Conservation (phyloP, 2,888 invertebrate species). For the Exocentrus adspersus region DNA sequence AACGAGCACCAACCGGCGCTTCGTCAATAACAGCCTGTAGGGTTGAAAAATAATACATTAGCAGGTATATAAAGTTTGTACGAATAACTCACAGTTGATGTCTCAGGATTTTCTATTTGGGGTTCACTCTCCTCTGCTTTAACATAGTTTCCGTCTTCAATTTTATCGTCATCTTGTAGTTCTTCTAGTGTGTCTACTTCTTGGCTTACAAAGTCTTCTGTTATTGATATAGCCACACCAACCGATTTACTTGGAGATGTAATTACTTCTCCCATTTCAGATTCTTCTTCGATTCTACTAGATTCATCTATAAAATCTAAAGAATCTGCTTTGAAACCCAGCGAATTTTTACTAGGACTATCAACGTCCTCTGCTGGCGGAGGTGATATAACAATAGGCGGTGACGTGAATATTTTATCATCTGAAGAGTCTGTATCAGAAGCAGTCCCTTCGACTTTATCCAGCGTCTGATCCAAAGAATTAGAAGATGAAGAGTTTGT, state of each 20-base stretch:
- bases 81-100: neutral
- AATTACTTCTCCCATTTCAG: neutral
- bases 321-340: constrained; percentile 19
- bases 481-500: constrained; percentile 6
- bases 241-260: no score
- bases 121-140: no score
- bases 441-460: constrained; percentile 10
- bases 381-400: constrained; percentile 28
- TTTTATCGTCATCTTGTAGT: no score
- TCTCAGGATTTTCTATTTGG: neutral
- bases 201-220: no score
- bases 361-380: constrained; percentile 13
- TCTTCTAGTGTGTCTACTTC: no score
- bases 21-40: constrained; percentile 6
- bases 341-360: constrained; percentile 26
- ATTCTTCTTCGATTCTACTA: neutral
- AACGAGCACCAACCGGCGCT: neutral
- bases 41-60: neutral
- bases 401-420: constrained; percentile 21
- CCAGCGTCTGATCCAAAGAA: constrained; percentile 14
- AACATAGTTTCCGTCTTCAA: no score
- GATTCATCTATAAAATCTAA: constrained; percentile 8
- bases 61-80: no score
- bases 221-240: no score
- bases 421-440: constrained; percentile 11